phyloP scores from a whole-genome alignment of 2,797 vertebrate species.

The Lagorchestes hirsutus region DNA sequence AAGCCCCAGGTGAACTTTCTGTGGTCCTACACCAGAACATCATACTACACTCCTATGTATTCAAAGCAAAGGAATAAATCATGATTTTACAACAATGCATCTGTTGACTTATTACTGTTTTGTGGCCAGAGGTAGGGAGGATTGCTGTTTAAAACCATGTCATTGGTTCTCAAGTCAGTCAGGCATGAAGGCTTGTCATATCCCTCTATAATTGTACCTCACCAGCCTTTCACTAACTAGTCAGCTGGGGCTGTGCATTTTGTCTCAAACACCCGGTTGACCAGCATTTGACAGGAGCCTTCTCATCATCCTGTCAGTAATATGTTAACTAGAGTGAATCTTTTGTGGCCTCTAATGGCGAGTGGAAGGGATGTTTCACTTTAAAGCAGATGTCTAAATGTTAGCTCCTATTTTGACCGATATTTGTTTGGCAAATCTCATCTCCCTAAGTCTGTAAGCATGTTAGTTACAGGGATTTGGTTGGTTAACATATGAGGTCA shows the following conservation, averaged over 20 bases:
- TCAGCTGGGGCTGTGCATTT: slow-evolving; percentile 93
- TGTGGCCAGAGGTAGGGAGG: slow-evolving; percentile 92
- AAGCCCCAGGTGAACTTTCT: slow-evolving; percentile 89
- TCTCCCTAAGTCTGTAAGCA: slow-evolving; percentile 43
- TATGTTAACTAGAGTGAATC: slow-evolving; percentile 96
- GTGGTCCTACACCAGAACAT: slow-evolving; percentile 91
- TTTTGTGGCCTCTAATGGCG: slow-evolving; percentile 88
- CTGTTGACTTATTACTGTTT: slow-evolving; percentile 96
- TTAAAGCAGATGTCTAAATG: slow-evolving; percentile 81
- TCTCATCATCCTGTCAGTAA: slow-evolving; percentile 96
- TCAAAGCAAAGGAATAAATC: slow-evolving; percentile 96
- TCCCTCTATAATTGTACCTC: slow-evolving; percentile 95
- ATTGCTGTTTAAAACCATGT: slow-evolving; percentile 92
- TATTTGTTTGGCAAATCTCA: slow-evolving; percentile 69
- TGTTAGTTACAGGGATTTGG: slow-evolving; percentile 56
- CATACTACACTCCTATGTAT: slow-evolving; percentile 86
- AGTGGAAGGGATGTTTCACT: slow-evolving; percentile 84
- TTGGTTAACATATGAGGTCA: background rate
- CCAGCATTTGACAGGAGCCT: slow-evolving; percentile 93
- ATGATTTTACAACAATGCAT: slow-evolving; percentile 95
- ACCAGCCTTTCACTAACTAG: slow-evolving; percentile 95
- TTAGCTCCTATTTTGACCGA: slow-evolving; percentile 68
- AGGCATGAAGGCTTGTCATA: slow-evolving; percentile 96
- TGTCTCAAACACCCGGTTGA: slow-evolving; percentile 86
- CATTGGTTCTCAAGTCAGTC: slow-evolving; percentile 89